These are phyloP conservation scores for Echinops telfairi DNA, from an alignment of 2,113 vertebrate genomes.

Conservation along the genomic window DNA sequence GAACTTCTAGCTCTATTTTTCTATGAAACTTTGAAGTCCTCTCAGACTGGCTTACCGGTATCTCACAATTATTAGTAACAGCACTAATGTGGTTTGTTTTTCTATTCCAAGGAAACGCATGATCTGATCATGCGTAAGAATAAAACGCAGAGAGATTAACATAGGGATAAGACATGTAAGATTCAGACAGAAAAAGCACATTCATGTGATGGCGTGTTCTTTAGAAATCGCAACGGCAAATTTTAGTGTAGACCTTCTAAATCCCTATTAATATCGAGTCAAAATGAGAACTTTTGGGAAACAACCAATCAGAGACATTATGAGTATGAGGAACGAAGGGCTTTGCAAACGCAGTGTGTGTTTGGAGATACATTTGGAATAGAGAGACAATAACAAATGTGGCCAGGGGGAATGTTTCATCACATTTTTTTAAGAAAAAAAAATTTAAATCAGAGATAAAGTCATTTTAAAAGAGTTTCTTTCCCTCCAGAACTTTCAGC, in stretches of 20 bases:
- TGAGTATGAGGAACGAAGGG: background rate
- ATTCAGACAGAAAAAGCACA: background rate
- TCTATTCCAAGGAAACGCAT: background rate
- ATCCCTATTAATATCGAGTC: background rate
- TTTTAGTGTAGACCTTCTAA: slow-evolving; percentile 1
- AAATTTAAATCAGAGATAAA: background rate
- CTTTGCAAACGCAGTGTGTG: background rate
- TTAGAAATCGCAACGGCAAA: background rate
- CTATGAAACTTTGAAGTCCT: too few species aligned
- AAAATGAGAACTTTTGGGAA: background rate
- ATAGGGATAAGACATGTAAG: background rate
- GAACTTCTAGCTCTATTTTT: too few species aligned
- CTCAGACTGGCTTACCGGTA: background rate
- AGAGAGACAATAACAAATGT: background rate
- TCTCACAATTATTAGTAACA: background rate
- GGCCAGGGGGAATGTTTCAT: background rate
- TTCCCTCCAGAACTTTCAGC: background rate
- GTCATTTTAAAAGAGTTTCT: slow-evolving; percentile 1
- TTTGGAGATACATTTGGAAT: background rate
- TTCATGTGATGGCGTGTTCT: background rate
- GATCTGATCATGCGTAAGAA: background rate
- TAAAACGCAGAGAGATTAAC: background rate
- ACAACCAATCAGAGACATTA: background rate
- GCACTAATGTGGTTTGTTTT: background rate
- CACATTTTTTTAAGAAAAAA: background rate